These are phyloP conservation scores for Sabatieria punctata DNA, from an alignment of 2,888 invertebrate genomes.

Conservation along the genomic window DNA sequence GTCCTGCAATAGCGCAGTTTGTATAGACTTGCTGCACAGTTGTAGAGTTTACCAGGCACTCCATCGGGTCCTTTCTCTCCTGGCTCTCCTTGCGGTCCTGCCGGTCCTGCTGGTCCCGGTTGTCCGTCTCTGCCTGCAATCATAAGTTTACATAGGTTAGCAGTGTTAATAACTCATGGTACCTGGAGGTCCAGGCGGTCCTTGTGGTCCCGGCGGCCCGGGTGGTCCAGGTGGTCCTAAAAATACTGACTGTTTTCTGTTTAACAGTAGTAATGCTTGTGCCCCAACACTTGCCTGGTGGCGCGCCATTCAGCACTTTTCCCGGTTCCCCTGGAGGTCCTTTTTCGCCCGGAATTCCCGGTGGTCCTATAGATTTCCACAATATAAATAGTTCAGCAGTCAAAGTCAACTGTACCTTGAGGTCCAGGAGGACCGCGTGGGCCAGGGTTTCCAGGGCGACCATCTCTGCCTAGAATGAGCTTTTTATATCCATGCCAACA, in stretches of 20 bases:
- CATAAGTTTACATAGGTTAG: too few relatives aligned
- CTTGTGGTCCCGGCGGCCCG: constrained; percentile 17
- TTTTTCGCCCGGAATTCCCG: constrained; percentile 17
- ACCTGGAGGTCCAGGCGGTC: constrained; percentile 15
- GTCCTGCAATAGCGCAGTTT: constrained; percentile 15
- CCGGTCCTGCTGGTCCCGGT: too few relatives aligned
- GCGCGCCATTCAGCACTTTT: constrained; percentile 19
- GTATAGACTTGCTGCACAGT: too few relatives aligned
- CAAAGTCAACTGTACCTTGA: too few relatives aligned
- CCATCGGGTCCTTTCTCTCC: constrained; percentile 4
- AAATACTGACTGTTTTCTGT: neutral
- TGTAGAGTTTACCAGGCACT: too few relatives aligned
- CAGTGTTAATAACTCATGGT: neutral
- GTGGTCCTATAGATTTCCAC: constrained; percentile 25
- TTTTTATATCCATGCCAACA: neutral
- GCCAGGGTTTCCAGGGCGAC: constrained; percentile 20
- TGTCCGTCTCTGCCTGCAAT: too few relatives aligned
- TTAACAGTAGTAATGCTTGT: too few relatives aligned
- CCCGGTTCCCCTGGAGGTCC: constrained; percentile 19
- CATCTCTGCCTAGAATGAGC: constrained; percentile 9
- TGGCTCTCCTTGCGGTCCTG: neutral
- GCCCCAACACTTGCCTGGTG: constrained; percentile 13
- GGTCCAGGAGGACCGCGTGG: too few relatives aligned
- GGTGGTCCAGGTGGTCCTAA: neutral
- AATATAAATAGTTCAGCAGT: too few relatives aligned